Base-by-base conservation (phyloP, 92 coral and sea anemone species). In the Siderastrea siderea region DNA sequence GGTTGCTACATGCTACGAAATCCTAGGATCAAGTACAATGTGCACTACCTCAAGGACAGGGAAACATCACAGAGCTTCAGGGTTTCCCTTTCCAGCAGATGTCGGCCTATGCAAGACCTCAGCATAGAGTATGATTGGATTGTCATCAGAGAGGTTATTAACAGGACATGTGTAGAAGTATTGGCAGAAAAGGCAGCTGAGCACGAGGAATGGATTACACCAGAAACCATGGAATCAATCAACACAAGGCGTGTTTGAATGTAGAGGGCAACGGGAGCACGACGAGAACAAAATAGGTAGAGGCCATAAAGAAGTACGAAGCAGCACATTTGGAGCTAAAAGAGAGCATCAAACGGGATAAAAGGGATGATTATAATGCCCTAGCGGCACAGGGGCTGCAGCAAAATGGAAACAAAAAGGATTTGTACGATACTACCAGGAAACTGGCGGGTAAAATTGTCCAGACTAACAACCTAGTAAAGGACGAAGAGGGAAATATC, bases 11-110 rank as follows among this genome's bases (percentile, higher is more conserved):
- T 43, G 58, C 79, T 57, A 74, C 59, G 59, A 74, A 74, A 74
- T 74, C 79, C 58, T 46, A 74, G 79, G 79, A 59, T 74, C 43
- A 74, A 74, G 58, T 74, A 74, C 79, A 74, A 74, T 59, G 79
- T 74, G 59, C 53, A 59, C 53, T 74, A 49, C 79, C 79, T 74
- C 59, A 46, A 8, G 59, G 79, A 50, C 15, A 74, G 79, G 15
- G 79, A 50, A 46, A 74, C 51, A 74, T 8, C 47, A 74, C 58
- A 51, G 52, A 74, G 58, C 58, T 26, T 26, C 38, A 26, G 38
- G 38, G 38, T 26, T 26, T 26, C 38, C 38, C 38, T 26, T 26
- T 26, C 38, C 38, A 26, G 38, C 38, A 26, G 38, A 26, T 26
- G 38, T 26, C 38, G 38, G 38, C 38, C 38, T 26, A 26, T 26